Percentiles rank a stretch among this genome's conserved stretches.
phyloP scores from a whole-genome alignment of 2,113 vertebrate species.

The Todiramphus chloris region DNA sequence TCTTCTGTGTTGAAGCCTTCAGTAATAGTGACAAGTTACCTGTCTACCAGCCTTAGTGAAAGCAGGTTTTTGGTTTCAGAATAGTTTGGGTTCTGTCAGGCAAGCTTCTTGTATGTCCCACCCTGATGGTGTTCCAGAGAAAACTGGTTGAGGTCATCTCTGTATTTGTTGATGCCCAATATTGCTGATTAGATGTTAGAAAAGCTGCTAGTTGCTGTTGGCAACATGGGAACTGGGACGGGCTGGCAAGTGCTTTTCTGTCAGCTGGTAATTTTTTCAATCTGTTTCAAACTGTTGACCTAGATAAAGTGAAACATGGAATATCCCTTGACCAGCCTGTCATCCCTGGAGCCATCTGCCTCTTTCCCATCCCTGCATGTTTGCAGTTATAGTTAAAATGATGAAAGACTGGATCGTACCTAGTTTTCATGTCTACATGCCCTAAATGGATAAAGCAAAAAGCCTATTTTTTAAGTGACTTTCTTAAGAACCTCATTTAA shows the following conservation, averaged over 20 bases:
- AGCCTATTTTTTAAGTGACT: not conserved
- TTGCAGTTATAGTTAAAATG: not conserved
- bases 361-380: not conserved
- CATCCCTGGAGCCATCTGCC: not conserved
- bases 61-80: not conserved
- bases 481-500: not conserved
- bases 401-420: not conserved
- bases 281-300: constrained; percentile 2
- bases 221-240: not conserved
- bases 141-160: not conserved
- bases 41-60: not conserved
- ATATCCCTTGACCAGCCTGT: not conserved
- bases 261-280: not conserved
- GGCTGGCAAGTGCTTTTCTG: not conserved
- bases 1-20: not conserved
- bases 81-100: not conserved
- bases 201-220: not conserved
- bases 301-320: not conserved
- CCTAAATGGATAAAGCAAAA: not conserved
- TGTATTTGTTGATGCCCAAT: not conserved
- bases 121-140: not conserved
- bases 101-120: not conserved
- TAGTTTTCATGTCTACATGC: not conserved
- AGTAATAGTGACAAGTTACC: not conserved
- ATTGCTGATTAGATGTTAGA: not conserved